Conservation (phyloP, 2,888 invertebrate species). For the Amphimallon solstitiale region DNA sequence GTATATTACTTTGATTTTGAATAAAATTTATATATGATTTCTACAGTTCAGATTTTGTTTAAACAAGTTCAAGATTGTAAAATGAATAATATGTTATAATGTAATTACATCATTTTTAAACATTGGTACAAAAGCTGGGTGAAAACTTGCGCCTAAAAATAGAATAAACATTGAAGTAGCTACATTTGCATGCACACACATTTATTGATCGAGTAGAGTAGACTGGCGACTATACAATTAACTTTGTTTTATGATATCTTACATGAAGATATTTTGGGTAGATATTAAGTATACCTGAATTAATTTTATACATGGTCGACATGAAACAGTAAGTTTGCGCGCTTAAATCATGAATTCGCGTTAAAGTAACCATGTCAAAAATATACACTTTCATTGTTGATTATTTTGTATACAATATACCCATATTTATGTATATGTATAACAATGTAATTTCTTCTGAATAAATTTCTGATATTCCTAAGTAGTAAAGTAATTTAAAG, state of each 20-base stretch:
- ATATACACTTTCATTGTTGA: neutral
- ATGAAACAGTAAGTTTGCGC: conserved; percentile 23
- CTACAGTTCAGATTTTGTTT: too few species aligned
- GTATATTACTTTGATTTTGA: too few species aligned
- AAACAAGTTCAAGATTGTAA: too few species aligned
- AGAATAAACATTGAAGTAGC: conserved; percentile 16
- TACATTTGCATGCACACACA: conserved; percentile 13
- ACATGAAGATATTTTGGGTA: conserved; percentile 24
- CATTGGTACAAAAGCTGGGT: too few species aligned
- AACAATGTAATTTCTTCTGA: too few species aligned
- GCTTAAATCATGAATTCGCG: conserved; percentile 18
- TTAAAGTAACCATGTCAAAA: conserved; percentile 18
- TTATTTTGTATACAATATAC: too few species aligned
- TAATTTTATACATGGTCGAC: conserved; percentile 19
- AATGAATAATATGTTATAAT: too few species aligned
- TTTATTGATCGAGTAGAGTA: conserved; percentile 7
- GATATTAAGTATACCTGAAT: conserved; percentile 17
- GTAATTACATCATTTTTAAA: too few species aligned
- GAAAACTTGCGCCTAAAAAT: conserved; percentile 17
- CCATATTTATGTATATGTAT: too few species aligned
- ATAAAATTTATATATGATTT: too few species aligned
- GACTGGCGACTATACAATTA: conserved; percentile 10
- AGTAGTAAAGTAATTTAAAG: too few species aligned
- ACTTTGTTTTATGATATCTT: conserved; percentile 18
- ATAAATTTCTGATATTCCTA: too few species aligned